Conservation (phyloP, 1,140 invertebrate genomes). For the Campoletis sonorensis region DNA sequence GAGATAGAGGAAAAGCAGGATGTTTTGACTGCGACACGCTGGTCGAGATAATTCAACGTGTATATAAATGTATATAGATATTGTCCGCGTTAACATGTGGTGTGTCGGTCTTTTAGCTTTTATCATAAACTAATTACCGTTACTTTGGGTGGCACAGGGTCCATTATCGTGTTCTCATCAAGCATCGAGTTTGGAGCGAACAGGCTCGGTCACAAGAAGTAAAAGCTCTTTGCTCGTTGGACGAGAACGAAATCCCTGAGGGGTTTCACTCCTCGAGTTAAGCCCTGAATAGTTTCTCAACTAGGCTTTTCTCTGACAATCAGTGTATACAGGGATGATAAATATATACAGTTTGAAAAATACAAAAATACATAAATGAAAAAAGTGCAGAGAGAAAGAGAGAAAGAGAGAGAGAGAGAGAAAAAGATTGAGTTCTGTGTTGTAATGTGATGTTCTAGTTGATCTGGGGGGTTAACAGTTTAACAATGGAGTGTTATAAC, state of each 20-base stretch:
- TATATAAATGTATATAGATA: too few relatives aligned
- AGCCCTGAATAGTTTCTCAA: conserved; percentile 34
- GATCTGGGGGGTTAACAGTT: conserved; percentile 25
- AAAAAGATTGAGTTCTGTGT: background rate
- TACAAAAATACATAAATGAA: background rate
- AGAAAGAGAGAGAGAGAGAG: too few relatives aligned
- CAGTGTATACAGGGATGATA: background rate
- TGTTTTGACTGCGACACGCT: too few relatives aligned
- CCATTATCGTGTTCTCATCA: conserved; percentile 5
- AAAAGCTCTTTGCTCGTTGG: too few relatives aligned
- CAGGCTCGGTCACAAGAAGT: background rate
- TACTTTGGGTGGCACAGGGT: background rate
- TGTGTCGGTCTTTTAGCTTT: conserved; percentile 8
- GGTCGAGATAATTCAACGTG: too few relatives aligned
- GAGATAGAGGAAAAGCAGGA: too few relatives aligned
- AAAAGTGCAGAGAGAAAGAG: too few relatives aligned
- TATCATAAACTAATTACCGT: background rate
- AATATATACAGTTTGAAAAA: background rate
- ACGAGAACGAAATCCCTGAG: conserved; percentile 25
- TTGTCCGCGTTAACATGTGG: too few relatives aligned
- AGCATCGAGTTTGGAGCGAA: background rate
- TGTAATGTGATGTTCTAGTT: background rate
- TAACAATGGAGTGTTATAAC: conserved; percentile 10
- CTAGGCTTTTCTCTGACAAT: conserved; percentile 35
- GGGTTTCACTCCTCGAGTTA: conserved; percentile 18